Evolutionary conservation across 2,888 invertebrate species (phyloP), one percentile per base, ranked within the genome.

Genomic region (Nymphalis urticae): DNA sequence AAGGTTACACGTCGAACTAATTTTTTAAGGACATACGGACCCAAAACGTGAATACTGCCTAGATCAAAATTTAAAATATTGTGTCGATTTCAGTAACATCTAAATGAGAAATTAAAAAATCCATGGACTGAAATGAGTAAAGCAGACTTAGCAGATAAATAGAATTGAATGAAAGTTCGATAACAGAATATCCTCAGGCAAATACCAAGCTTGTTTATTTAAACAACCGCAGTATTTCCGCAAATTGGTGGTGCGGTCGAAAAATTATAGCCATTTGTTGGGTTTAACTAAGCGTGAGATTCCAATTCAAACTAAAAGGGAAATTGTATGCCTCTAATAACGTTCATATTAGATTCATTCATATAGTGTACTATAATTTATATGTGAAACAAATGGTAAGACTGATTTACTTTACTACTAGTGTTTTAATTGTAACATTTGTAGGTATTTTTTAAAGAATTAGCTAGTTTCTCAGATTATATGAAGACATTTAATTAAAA

Each of bases 201-300:
- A 68, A 68, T 62, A 62, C 51, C 68, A 24, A 50, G 69, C 53
- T 48, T 69, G 71, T 69, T 67, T 69, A 59, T 50, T 62, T 58
- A 66, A 66, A 60, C 71, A 66, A 64, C 54, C 70, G 50, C 70
- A 66, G 66, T 68, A 63, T 71, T 68, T 68, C 74, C 66, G 54
- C 66, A 70, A 73, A 73, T 71, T 70, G 73, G 64, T 64, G 66
- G 62, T 62, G 70, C 60, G 66, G 68, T 73, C 64, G 70, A 74
- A 71, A 73, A 73, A 73, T 73, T 64, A 60, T 61, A 47, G 36
- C 73, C 66, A 73, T 74, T 74, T 67, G 71, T 71, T 71, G 64
- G 59, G 74, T 74, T 69, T 62, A 73, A 71, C 68, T 68, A 70
- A 66, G 65, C 73, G 73, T 62, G 69, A 70, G 68, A 68, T 64